phyloP scores from a whole-genome alignment of 1,140 invertebrate species.

The Drusus annulatus region DNA sequence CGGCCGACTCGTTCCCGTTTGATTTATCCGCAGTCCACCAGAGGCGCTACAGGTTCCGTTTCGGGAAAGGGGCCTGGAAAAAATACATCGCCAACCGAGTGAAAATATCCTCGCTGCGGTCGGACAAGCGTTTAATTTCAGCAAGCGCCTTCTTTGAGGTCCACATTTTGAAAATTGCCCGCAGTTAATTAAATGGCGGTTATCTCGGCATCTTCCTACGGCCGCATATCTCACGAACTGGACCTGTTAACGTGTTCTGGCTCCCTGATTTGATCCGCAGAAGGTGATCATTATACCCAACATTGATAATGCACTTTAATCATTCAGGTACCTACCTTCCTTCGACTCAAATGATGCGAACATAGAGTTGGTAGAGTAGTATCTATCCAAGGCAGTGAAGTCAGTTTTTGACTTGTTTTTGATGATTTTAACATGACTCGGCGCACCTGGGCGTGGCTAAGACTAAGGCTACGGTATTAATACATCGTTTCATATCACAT shows the following conservation, averaged over 20 bases:
- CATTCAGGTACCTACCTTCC: background rate
- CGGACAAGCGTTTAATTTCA: constrained; percentile 24
- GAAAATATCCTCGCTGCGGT: constrained; percentile 17
- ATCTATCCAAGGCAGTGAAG: no score
- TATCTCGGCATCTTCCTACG: constrained; percentile 16
- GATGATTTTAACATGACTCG: no score
- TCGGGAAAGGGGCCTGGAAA: background rate
- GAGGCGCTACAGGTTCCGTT: constrained; percentile 50
- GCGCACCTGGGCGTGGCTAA: no score
- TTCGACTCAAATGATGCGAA: no score
- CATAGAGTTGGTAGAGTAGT: no score
- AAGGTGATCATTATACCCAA: background rate
- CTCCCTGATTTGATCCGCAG: background rate
- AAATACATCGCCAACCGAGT: constrained; percentile 18
- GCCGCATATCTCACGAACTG: constrained; percentile 3
- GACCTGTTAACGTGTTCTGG: constrained; percentile 5
- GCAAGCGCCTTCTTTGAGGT: constrained; percentile 6
- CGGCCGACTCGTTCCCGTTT: constrained; percentile 58
- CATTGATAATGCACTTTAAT: no score
- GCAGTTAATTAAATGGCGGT: constrained; percentile 24
- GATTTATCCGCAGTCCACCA: constrained; percentile 52
- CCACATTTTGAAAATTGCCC: background rate
- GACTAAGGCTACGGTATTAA: no score
- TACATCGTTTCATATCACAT: no score
- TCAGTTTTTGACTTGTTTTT: no score